Evolutionary conservation across 1,140 invertebrate genomes (phyloP).

Genomic region (Panulirus ornatus): DNA sequence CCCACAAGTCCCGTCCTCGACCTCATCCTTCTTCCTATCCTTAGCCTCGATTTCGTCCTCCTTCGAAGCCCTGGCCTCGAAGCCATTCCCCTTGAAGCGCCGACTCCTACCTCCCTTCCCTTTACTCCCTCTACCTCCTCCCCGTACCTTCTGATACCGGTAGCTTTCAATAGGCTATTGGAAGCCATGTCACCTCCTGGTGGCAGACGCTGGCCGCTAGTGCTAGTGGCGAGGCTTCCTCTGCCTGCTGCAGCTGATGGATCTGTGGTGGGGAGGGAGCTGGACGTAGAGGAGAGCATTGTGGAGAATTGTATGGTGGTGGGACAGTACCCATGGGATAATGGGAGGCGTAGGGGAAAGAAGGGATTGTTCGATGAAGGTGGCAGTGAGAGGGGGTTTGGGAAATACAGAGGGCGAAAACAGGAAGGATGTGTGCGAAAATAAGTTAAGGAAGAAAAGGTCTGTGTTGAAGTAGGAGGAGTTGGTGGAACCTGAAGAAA

Average conservation of each 20-base stretch:
- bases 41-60: not conserved
- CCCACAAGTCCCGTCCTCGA: not conserved
- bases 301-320: too few relatives aligned
- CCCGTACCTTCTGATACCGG: not conserved
- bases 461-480: too few relatives aligned
- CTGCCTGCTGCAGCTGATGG: not conserved
- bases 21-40: not conserved
- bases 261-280: not conserved
- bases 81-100: not conserved
- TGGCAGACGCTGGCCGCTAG: too few relatives aligned
- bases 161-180: not conserved
- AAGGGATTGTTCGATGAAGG: too few relatives aligned
- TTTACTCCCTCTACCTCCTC: not conserved
- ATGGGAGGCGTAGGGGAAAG: too few relatives aligned
- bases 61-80: not conserved
- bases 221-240: not conserved
- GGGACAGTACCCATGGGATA: too few relatives aligned
- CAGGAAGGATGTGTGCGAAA: too few relatives aligned
- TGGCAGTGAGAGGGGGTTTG: too few relatives aligned
- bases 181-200: not conserved
- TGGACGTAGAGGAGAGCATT: not conserved
- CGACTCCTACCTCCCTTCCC: not conserved
- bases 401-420: too few relatives aligned
- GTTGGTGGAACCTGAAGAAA: too few relatives aligned
- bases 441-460: too few relatives aligned